Conservation (phyloP, 2,888 invertebrate species). For the Graphium colonna region DNA sequence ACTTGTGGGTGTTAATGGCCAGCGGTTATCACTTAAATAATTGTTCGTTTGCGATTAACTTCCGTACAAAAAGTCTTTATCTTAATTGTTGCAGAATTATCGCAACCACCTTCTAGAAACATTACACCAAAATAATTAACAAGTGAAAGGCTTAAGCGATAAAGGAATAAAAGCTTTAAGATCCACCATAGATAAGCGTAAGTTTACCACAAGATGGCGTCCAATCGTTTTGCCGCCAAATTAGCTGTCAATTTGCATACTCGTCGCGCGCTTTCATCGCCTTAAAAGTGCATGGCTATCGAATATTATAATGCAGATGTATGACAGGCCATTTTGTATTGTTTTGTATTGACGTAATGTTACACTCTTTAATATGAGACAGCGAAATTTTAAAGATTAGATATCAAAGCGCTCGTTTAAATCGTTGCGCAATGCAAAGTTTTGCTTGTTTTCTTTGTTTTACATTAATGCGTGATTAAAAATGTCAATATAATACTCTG, state of each 20-base stretch:
- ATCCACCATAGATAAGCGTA: slow-evolving; percentile 3
- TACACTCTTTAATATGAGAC: not conserved
- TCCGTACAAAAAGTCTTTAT: no score
- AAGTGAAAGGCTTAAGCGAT: slow-evolving; percentile 9
- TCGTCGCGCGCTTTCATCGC: slow-evolving; percentile 11
- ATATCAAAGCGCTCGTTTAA: not conserved
- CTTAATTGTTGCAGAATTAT: not conserved
- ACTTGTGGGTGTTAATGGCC: no score
- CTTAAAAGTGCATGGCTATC: slow-evolving; percentile 1
- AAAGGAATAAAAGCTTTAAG: slow-evolving; percentile 4
- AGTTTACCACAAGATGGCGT: not conserved
- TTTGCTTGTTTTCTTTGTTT: not conserved
- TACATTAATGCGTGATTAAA: not conserved
- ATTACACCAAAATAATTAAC: not conserved
- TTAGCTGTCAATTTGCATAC: slow-evolving; percentile 13
- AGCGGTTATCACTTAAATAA: no score
- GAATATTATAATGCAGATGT: not conserved
- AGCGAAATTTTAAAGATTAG: not conserved
- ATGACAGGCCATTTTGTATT: not conserved
- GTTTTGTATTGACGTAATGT: not conserved
- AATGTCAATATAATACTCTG: no score
- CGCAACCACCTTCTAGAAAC: not conserved
- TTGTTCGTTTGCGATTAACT: no score
- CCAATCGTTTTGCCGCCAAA: slow-evolving; percentile 4
- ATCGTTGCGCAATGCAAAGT: no score